Evolutionary conservation across 2,888 invertebrate genomes (phyloP).

Genomic region (Scelioninae gen. 1): DNA sequence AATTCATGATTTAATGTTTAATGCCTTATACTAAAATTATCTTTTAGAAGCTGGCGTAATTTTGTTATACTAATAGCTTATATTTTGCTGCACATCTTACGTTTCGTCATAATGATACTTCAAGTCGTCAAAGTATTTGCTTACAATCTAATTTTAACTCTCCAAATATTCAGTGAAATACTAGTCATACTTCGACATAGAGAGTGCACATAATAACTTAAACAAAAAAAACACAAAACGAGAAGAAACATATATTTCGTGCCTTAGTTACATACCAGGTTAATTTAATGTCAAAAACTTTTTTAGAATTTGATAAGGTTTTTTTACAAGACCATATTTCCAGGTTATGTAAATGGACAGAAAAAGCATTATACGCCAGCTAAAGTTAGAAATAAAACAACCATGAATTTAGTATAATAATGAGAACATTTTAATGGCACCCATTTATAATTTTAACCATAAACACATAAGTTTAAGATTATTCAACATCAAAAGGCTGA

Average conservation of each 20-base stretch:
- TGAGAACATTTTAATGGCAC: slow-evolving; percentile 2
- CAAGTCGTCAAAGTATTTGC: slow-evolving; percentile 52
- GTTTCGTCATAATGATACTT: slow-evolving; percentile 47
- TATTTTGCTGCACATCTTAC: slow-evolving; percentile 34
- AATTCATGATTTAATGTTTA: slow-evolving; percentile 42
- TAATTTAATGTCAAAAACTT: slow-evolving; percentile 18
- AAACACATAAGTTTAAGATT: slow-evolving; percentile 20
- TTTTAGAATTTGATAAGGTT: neutral
- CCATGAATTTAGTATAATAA: slow-evolving; percentile 22
- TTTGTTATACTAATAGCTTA: slow-evolving; percentile 45
- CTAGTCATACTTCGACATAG: slow-evolving; percentile 23
- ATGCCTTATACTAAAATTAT: slow-evolving; percentile 44
- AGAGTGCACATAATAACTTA: neutral
- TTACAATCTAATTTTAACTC: slow-evolving; percentile 54
- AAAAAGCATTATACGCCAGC: neutral
- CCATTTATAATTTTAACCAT: slow-evolving; percentile 9
- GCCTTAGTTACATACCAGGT: neutral
- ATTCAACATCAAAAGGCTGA: slow-evolving; percentile 13
- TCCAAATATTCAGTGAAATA: slow-evolving; percentile 45
- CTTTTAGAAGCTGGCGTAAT: slow-evolving; percentile 43
- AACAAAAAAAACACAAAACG: neutral
- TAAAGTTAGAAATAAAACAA: neutral
- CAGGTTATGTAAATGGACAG: neutral
- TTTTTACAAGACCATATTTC: neutral
- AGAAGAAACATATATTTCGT: neutral